Percentiles rank a stretch among this genome's conserved stretches.
Conservation (phyloP, 2,888 invertebrate genomes). For the Rugalucina vietnamica region DNA sequence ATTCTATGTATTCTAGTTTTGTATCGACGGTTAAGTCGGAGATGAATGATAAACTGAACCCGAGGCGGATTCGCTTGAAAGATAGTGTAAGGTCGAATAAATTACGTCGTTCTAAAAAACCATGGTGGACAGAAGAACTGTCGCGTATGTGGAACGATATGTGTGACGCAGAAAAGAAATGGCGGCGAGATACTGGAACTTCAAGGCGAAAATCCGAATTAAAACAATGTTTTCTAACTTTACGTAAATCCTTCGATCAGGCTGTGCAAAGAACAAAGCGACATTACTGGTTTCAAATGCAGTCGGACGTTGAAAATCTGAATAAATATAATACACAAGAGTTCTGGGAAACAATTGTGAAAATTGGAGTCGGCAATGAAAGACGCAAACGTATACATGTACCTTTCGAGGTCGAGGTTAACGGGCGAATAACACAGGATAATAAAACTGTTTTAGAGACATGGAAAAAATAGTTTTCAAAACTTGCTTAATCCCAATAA, state of each 20-base stretch:
- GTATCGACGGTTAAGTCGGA: neutral
- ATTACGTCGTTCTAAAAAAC: too few species aligned
- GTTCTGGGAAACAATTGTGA: neutral
- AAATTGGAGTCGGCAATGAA: neutral
- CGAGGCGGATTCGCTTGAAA: neutral
- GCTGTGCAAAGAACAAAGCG: neutral
- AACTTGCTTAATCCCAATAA: neutral
- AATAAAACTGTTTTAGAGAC: neutral
- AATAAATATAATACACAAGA: neutral
- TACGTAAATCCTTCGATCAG: neutral
- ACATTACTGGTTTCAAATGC: neutral
- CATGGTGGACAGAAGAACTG: too few species aligned
- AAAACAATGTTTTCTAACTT: neutral
- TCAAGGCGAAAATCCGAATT: too few species aligned
- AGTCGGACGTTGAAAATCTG: neutral
- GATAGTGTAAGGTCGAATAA: neutral
- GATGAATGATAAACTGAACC: neutral
- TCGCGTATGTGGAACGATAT: too few species aligned
- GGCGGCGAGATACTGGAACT: too few species aligned
- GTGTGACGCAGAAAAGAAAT: too few species aligned
- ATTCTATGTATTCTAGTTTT: neutral
- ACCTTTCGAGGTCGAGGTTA: neutral
- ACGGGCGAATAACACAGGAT: neutral
- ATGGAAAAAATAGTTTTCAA: neutral
- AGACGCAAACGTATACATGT: neutral